These are phyloP conservation scores for Heliornis fulica DNA, from an alignment of 2,113 vertebrate species.

Conservation along the genomic window DNA sequence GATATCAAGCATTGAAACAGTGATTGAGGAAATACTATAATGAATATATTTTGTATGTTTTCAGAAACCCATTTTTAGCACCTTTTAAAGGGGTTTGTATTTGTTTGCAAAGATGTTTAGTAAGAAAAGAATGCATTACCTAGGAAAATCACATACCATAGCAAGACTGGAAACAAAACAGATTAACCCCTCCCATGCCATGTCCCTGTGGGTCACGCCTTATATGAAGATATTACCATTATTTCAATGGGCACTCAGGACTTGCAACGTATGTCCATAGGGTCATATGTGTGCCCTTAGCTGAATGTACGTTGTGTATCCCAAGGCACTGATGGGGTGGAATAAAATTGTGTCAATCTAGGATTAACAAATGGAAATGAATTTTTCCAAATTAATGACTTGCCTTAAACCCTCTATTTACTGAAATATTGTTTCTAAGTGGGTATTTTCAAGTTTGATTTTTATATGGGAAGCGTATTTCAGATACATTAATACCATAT, in stretches of 20 bases:
- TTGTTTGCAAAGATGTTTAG: slow-evolving; percentile 69
- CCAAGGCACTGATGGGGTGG: slow-evolving; percentile 70
- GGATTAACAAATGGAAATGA: slow-evolving; percentile 48
- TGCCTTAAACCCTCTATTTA: slow-evolving; percentile 97
- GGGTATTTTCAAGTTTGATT: slow-evolving; percentile 55
- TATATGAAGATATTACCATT: slow-evolving; percentile 67
- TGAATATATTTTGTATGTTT: slow-evolving; percentile 68
- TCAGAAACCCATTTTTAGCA: slow-evolving; percentile 75
- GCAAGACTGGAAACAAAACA: slow-evolving; percentile 69
- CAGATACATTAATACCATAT: background rate
- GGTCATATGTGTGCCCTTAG: slow-evolving; percentile 67
- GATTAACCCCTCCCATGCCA: slow-evolving; percentile 71
- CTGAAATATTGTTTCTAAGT: slow-evolving; percentile 69
- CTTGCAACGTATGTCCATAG: slow-evolving; percentile 65
- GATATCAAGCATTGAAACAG: slow-evolving; percentile 67
- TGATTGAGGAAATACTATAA: slow-evolving; percentile 55
- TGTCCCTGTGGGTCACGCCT: slow-evolving; percentile 76
- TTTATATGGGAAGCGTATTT: slow-evolving; percentile 13
- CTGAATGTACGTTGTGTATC: slow-evolving; percentile 72
- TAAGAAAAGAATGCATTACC: slow-evolving; percentile 52
- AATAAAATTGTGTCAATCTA: slow-evolving; percentile 45
- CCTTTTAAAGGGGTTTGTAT: slow-evolving; percentile 76
- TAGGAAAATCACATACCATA: slow-evolving; percentile 59
- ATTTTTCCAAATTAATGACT: slow-evolving; percentile 76
- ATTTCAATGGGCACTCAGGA: slow-evolving; percentile 74